Evolutionary conservation across 1,140 invertebrate species (phyloP), one percentile per base, ranked within the genome.

Genomic region (Druon quercuslanigerum): DNA sequence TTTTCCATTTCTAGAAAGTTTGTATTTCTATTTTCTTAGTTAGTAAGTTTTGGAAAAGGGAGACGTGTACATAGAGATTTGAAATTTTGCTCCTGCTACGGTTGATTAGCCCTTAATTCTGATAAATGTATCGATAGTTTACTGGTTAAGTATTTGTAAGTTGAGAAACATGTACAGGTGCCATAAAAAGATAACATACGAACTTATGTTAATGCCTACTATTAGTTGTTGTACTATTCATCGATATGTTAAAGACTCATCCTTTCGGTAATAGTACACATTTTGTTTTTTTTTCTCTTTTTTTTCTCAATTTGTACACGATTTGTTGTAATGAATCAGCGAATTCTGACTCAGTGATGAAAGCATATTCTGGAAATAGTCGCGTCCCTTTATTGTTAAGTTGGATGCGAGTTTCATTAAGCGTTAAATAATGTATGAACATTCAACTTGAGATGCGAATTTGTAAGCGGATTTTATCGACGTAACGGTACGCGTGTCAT

Each of bases 81-180:
- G 60, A 66, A 66, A 66, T 40, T 66, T 40, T 66, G 60, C 40
- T 40, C 60, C 40, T 33, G 9, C 19, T 56, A 9, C 54, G 54
- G 16, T 56, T 56, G n/a, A 56, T 56, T 56, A 17, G 19, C 19
- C 19, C 74, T 60, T 54, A 79, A 51, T 76, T 50, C 57, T 71
- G 71, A 75, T 13, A 57, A 75, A 40, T 75, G 75, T 79, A 78
- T 74, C 75, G 51, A 72, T 80, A 77, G 76, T 60, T 71, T 78
- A 74, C 52, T 79, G 79, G 72, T 80, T 82, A 74, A 76, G 66
- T 79, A 74, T 20, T 76, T 76, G 78, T 79, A 82, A 76, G 78
- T 78, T 80, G 50, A 80, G 50, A 77, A 78, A 60, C 78, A 81
- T 81, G 82, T 81, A 79, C 77, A 81, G 79, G 80, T 81, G 82